Percentiles rank a stretch among this genome's conserved stretches.
Conservation (phyloP, 2,113 vertebrate species). For the Podiceps cristatus region DNA sequence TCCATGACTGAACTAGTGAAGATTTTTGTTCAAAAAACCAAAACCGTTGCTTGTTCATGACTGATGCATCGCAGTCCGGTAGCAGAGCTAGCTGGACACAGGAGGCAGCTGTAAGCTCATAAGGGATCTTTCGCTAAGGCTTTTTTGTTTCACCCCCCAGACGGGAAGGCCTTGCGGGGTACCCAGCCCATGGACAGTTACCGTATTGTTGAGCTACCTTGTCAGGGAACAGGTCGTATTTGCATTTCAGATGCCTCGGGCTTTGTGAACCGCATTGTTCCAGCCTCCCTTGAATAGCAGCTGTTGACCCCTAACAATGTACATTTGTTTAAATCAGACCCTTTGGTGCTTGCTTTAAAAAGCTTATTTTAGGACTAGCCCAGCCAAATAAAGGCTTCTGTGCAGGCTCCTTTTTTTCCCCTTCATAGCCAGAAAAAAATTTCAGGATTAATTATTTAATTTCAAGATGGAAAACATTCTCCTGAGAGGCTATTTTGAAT, state of each 20-base stretch:
- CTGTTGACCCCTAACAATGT: constrained; percentile 54
- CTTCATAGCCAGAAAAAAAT: neutral
- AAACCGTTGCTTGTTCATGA: neutral
- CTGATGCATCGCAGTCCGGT: neutral
- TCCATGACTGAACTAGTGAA: neutral
- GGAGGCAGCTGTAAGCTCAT: neutral
- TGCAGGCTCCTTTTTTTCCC: neutral
- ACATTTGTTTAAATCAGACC: constrained; percentile 40
- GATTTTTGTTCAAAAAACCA: neutral
- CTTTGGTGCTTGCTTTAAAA: neutral
- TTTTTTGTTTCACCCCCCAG: neutral
- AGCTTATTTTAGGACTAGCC: neutral
- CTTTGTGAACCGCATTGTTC: constrained; percentile 38
- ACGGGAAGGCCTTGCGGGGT: neutral
- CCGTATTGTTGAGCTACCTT: constrained; percentile 30
- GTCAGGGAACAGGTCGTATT: constrained; percentile 17
- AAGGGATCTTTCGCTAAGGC: neutral
- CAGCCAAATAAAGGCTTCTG: neutral
- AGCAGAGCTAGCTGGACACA: neutral
- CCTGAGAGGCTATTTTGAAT: neutral
- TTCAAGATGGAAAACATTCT: neutral
- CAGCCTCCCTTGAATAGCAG: constrained; percentile 27
- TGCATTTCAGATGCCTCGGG: constrained; percentile 25
- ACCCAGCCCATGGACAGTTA: neutral
- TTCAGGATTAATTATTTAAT: neutral